phyloP scores from a whole-genome alignment of 92 coral and sea anemone genomes.

The Meandrina meandrites region DNA sequence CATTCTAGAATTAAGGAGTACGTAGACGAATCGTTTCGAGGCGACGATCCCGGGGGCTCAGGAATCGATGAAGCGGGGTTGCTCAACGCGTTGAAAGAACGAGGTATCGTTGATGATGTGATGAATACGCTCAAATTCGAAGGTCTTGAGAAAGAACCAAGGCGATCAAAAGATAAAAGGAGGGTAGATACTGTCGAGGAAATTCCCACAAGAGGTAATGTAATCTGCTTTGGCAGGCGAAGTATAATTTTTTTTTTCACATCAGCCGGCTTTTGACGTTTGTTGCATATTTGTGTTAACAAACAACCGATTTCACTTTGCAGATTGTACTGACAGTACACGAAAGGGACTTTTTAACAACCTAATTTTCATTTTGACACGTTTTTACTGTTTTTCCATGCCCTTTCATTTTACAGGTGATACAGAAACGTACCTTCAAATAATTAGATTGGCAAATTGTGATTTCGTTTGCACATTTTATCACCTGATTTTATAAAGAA shows the following conservation, averaged over 20 bases:
- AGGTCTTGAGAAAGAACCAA: conserved; percentile 74
- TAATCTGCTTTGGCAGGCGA: not conserved
- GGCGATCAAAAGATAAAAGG: conserved; percentile 50
- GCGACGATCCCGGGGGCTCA: conserved; percentile 64
- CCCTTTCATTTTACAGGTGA: too few relatives aligned
- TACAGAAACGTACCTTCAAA: too few relatives aligned
- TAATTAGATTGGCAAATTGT: too few relatives aligned
- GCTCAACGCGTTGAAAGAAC: conserved; percentile 79
- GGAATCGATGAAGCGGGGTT: conserved; percentile 79
- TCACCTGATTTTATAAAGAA: too few relatives aligned
- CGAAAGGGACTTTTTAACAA: too few relatives aligned
- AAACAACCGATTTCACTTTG: not conserved
- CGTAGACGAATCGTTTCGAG: conserved; percentile 86
- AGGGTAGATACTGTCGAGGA: conserved; percentile 50
- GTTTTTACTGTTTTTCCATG: too few relatives aligned
- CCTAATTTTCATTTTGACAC: not conserved
- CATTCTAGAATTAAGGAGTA: conserved; percentile 91
- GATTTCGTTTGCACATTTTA: too few relatives aligned
- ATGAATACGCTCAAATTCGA: conserved; percentile 91
- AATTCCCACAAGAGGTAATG: conserved; percentile 75
- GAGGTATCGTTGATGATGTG: conserved; percentile 95
- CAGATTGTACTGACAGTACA: not conserved
- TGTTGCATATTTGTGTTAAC: not conserved
- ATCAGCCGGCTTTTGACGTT: too few relatives aligned
- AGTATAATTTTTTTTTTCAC: too few relatives aligned